phyloP scores from a whole-genome alignment of 2,113 vertebrate species.

The Recurvirostra avosetta region DNA sequence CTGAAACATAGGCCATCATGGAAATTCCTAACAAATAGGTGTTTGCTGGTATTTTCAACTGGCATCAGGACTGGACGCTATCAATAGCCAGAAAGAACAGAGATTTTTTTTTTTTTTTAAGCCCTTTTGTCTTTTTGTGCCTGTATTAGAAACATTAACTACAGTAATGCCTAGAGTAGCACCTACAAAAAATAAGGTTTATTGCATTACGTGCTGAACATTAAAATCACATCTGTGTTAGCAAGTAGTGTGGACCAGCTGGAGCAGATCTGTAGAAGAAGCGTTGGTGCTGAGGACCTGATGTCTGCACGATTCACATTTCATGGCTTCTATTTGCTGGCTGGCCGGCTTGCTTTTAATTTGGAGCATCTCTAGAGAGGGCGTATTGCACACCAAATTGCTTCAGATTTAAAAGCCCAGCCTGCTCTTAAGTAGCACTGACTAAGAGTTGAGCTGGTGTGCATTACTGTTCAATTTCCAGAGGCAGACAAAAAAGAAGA shows the following conservation, averaged over 20 bases:
- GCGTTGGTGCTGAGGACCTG: neutral
- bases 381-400: neutral
- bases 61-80: neutral
- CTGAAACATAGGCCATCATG: neutral
- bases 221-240: neutral
- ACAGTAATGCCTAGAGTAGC: neutral
- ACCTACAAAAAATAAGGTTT: neutral
- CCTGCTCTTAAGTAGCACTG: neutral
- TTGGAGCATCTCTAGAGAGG: neutral
- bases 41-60: neutral
- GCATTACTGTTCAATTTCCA: neutral
- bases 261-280: neutral
- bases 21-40: neutral
- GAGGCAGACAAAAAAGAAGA: neutral
- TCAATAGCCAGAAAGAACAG: neutral
- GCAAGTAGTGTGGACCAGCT: neutral
- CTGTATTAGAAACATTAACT: neutral
- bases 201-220: neutral
- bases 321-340: neutral
- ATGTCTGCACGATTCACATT: neutral
- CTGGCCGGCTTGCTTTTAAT: neutral
- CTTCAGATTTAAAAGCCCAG: neutral
- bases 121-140: neutral
- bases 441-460: neutral
- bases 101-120: neutral